phyloP scores from a whole-genome alignment of 2,888 invertebrate genomes.

The Lycophotia porphyrea region DNA sequence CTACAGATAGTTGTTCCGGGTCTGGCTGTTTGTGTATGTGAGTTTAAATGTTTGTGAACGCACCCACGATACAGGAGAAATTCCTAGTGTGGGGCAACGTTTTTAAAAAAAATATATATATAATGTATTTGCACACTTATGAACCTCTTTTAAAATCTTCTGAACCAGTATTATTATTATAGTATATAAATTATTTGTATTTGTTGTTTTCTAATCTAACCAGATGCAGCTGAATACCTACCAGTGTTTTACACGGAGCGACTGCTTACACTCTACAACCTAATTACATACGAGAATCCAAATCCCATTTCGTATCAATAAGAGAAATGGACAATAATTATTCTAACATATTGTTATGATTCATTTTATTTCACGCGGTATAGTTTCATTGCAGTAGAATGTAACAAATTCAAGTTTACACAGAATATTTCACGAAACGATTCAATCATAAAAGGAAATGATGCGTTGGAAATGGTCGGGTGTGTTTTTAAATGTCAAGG shows the following conservation, averaged over 20 bases:
- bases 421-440: background rate
- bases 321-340: background rate
- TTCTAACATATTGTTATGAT: too few species aligned
- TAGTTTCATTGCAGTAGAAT: background rate
- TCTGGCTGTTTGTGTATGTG: too few species aligned
- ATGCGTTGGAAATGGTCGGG: background rate
- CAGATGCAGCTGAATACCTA: background rate
- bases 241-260: background rate
- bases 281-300: background rate
- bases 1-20: too few species aligned
- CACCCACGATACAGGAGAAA: too few species aligned
- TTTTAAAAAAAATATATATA: too few species aligned
- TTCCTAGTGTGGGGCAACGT: too few species aligned
- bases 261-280: background rate
- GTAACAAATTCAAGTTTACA: background rate
- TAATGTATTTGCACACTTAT: too few species aligned
- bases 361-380: background rate
- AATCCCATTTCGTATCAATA: background rate
- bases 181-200: background rate
- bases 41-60: too few species aligned
- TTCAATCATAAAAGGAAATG: constrained; percentile 2
- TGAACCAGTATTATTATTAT: background rate
- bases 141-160: background rate
- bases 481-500: background rate
- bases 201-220: background rate